Base-by-base conservation (phyloP, 2,113 vertebrate species). In the Calyptomena viridis region DNA sequence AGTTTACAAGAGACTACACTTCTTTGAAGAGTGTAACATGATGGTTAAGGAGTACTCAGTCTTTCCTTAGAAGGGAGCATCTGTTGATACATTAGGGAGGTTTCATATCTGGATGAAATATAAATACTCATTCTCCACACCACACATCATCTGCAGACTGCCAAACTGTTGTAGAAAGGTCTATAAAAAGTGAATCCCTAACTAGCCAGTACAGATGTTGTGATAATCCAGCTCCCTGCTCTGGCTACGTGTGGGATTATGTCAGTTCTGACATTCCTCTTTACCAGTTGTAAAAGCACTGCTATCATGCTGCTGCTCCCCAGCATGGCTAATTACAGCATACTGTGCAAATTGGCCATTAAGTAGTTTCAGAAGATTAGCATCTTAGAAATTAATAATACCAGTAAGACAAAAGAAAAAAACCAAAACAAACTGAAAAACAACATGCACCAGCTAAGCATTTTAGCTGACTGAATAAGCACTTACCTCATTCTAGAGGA, bases 211-310 rank as follows among this genome's bases (percentile, higher is more conserved):
- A 44, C 11, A 53, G 23, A 67, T 84, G 78, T 87, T 87, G 15
- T 27, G 30, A 35, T 14, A 87, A 63, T 63, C 25, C 21, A 68
- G 6, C 27, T 28, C 9, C 22, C 2, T 50, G 27, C 6, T 56
- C 31, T 90, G 31, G 9, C 11, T 21, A 9, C 47, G 11, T 13
- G 6, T 37, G 14, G 23, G 13, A 60, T 60, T 79, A 37, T 46
- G 8, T 44, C 13, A 3, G 2, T n/a, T 0, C 1, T 30, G 6
- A 37, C 1, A 1, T 60, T 60, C 22, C 15, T 63, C 10, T 31
- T 87, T 72, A 35, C 2, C 6, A 64, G 24, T 8, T 77, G 27
- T 16, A 60, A 27, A n/a, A 78, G 24, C 3, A 3, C 23, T 68
- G 25, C 31, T 12, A 31, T 49, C 31, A 46, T 5, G 10, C 23